phyloP scores from a whole-genome alignment of 1,140 invertebrate species.

The Zaprionus gabonicus region DNA sequence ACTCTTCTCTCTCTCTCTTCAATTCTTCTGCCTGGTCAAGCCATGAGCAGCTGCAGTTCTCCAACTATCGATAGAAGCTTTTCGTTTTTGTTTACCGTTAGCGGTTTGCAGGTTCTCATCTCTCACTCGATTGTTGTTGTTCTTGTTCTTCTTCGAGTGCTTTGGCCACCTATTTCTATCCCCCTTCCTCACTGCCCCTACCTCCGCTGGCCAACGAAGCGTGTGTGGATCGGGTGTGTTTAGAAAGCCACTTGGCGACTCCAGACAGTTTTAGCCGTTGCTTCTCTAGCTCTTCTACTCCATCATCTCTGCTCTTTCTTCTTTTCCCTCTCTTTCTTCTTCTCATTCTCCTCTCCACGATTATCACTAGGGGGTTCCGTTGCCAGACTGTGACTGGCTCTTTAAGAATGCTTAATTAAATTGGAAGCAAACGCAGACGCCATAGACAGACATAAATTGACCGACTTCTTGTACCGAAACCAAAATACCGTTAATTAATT shows the following conservation, averaged over 20 bases:
- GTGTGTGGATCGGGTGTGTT: conserved; percentile 51
- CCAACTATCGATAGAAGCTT: conserved; percentile 64
- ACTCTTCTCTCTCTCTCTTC: neutral
- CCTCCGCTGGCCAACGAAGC: conserved; percentile 57
- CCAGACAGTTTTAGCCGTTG: conserved; percentile 35
- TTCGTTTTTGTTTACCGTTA: conserved; percentile 77
- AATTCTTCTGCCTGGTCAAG: neutral
- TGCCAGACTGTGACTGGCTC: neutral
- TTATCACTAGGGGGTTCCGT: conserved; percentile 1
- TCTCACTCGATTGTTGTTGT: conserved; percentile 13
- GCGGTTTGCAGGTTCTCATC: conserved; percentile 51
- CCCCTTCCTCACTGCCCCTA: conserved; percentile 1
- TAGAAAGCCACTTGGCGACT: conserved; percentile 72
- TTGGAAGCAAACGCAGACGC: conserved; percentile 53
- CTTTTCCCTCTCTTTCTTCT: conserved; percentile 19
- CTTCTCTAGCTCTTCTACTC: neutral
- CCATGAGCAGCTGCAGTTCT: conserved; percentile 33
- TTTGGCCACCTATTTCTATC: conserved; percentile 47
- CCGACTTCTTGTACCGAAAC: conserved; percentile 69
- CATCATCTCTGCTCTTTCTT: conserved; percentile 6
- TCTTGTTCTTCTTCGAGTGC: conserved; percentile 45
- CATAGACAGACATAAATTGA: conserved; percentile 55
- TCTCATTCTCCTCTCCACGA: neutral
- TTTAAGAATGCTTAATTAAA: conserved; percentile 72
- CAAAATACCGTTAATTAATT: conserved; percentile 72